Conservation (phyloP, 2,888 invertebrate genomes). For the Hypomecis atomaria region DNA sequence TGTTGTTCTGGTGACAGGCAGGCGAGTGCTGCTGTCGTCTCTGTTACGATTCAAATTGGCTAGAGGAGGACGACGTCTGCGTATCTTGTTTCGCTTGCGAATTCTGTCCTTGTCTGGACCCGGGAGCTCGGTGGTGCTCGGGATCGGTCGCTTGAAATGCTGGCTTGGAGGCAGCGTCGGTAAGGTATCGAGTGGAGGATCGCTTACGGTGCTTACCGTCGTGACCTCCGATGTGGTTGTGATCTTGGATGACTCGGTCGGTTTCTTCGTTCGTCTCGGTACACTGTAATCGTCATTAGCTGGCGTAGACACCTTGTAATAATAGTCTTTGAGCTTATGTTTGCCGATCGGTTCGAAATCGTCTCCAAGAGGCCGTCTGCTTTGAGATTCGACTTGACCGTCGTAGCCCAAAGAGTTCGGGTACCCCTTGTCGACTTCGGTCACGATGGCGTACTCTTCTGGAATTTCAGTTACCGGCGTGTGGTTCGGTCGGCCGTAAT, state of each 20-base stretch:
- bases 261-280: slow-evolving; percentile 72
- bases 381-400: slow-evolving; percentile 74
- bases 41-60: slow-evolving; percentile 61
- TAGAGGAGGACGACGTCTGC: slow-evolving; percentile 74
- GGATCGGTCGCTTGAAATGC: slow-evolving; percentile 75
- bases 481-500: slow-evolving; percentile 60
- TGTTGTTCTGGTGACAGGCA: slow-evolving; percentile 51
- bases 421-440: slow-evolving; percentile 73
- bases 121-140: slow-evolving; percentile 47
- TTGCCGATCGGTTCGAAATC: slow-evolving; percentile 78
- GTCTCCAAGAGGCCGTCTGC: slow-evolving; percentile 75
- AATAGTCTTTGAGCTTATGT: slow-evolving; percentile 77
- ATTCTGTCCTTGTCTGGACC: slow-evolving; percentile 67
- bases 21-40: slow-evolving; percentile 59
- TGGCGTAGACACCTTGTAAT: slow-evolving; percentile 77
- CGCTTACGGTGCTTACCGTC: slow-evolving; percentile 57
- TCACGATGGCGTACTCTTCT: slow-evolving; percentile 75
- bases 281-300: slow-evolving; percentile 65
- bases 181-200: slow-evolving; percentile 63
- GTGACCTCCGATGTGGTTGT: slow-evolving; percentile 56
- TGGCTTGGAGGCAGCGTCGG: slow-evolving; percentile 78
- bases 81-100: slow-evolving; percentile 76
- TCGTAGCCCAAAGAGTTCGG: slow-evolving; percentile 76
- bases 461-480: slow-evolving; percentile 63
- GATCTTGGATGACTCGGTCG: slow-evolving; percentile 58